Base-by-base conservation (phyloP, 2,113 vertebrate species). In the Psittacus erithacus region DNA sequence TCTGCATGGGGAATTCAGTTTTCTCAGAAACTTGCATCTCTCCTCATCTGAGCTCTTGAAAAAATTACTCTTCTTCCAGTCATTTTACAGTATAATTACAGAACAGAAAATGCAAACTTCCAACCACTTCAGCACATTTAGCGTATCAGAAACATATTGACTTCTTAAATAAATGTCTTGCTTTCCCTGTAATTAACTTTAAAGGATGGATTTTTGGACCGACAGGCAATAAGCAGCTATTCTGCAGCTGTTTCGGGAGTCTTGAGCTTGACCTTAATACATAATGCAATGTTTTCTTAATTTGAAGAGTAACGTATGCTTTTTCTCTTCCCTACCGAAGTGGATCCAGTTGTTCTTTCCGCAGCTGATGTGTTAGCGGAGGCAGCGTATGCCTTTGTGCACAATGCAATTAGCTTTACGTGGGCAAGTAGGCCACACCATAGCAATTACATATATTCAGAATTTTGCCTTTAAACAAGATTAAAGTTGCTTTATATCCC, bases 181-280 rank as follows among this genome's bases (percentile, higher is more conserved):
- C 78, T 86, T 87, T 94, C 68, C 64, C 80, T 77, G 52, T 95
- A 95, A 95, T 94, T 95, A 94, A 91, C 90, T 91, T 92, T 52
- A 69, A 93, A 86, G 88, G 35, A 92, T 91, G 86, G 25, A 62
- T 92, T 92, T 95, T 86, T 81, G 23, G 57, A 65, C 46, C 95
- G 93, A 91, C 60, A 91, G 59, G 69, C 1, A 50, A 86, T 76
- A 88, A 92, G 57, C 39, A 77, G 52, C 77, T 71, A 76, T 91
- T 93, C 52, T 90, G 71, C 92, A 89, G 80, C 88, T 94, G 63
- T 93, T 68, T 87, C 17, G 6, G 67, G 57, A 75, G 81, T 92
- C 82, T 78, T 79, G 81, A 88, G 71, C 47, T 92, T 91, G 92
- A 96, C 93, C 94, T 93, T 91, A 94, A 93, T 86, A 93, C 95